Percentiles rank a stretch among this genome's conserved stretches.
Conservation (phyloP, 2,797 vertebrate genomes). For the Eupleurogrammus muticus region DNA sequence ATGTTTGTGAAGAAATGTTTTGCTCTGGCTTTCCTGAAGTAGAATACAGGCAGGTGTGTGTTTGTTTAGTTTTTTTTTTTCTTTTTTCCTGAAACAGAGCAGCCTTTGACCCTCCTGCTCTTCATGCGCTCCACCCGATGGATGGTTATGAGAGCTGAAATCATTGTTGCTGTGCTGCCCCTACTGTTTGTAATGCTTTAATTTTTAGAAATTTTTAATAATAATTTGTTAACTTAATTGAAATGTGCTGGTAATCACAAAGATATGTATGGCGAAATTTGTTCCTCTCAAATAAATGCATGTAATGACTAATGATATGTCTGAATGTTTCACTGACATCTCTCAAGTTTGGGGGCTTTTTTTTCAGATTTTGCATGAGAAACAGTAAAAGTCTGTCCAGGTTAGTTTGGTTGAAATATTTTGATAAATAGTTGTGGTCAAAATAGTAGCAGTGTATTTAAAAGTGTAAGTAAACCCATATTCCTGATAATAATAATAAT, state of each 20-base stretch:
- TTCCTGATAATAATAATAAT: no score
- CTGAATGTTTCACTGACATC: conserved; percentile 60
- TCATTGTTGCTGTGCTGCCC: conserved; percentile 60
- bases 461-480: no score
- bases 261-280: conserved; percentile 84
- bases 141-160: conserved; percentile 48
- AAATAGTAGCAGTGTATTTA: no score
- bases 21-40: conserved; percentile 26
- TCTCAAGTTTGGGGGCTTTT: background rate
- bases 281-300: conserved; percentile 89
- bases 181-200: conserved; percentile 84
- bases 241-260: conserved; percentile 87
- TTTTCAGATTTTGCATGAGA: background rate
- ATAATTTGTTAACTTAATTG: conserved; percentile 87
- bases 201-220: conserved; percentile 86
- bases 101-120: conserved; percentile 36
- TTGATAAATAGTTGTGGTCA: no score
- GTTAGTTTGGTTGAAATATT: background rate
- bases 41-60: conserved; percentile 15
- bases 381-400: background rate
- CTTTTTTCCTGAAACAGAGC: conserved; percentile 32
- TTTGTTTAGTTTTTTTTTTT: background rate
- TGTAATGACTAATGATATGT: conserved; percentile 79
- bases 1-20: conserved; percentile 30
- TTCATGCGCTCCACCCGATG: conserved; percentile 48